Percentiles rank a stretch among this genome's conserved stretches.
Evolutionary conservation across 2,888 invertebrate species (phyloP).

Genomic region (Chrysomela aeneicollis): DNA sequence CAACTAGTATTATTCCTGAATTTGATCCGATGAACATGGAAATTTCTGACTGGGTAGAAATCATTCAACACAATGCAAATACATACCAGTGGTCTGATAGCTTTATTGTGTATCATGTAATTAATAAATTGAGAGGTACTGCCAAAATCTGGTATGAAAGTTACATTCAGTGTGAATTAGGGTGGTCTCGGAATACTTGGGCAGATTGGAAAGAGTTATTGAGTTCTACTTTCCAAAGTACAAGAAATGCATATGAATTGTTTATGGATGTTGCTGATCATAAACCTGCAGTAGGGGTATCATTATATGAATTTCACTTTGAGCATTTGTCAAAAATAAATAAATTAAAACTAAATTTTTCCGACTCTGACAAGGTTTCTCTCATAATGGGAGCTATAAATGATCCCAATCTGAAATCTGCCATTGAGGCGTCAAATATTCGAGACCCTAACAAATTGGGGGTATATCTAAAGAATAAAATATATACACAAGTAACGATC

Average conservation of each 20-base stretch:
- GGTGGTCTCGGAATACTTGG: not conserved
- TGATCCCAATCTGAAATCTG: conserved; percentile 1
- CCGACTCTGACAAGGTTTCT: conserved; percentile 8
- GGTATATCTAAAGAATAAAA: conserved; percentile 30
- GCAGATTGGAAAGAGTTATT: conserved; percentile 9
- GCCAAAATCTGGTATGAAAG: conserved; percentile 12
- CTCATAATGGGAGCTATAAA: conserved; percentile 1
- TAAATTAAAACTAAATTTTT: conserved; percentile 13
- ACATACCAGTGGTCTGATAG: not conserved
- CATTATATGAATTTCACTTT: conserved; percentile 18
- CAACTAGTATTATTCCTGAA: conserved; percentile 8
- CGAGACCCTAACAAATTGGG: conserved; percentile 27
- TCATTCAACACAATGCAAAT: not conserved
- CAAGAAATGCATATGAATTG: conserved; percentile 11
- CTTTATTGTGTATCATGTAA: not conserved
- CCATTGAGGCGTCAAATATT: conserved; percentile 23
- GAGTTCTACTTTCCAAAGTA: conserved; percentile 10
- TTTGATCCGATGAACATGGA: not conserved
- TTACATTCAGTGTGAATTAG: conserved; percentile 10
- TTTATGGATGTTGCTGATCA: conserved; percentile 1
- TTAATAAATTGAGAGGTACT: conserved; percentile 9
- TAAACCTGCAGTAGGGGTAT: conserved; percentile 4
- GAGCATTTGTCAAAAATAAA: conserved; percentile 21
- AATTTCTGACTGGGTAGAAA: not conserved
- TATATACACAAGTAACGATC: too few species aligned